These are phyloP conservation scores for Drosophila quadrilineata DNA, from an alignment of 1,140 invertebrate genomes.

Conservation along the genomic window DNA sequence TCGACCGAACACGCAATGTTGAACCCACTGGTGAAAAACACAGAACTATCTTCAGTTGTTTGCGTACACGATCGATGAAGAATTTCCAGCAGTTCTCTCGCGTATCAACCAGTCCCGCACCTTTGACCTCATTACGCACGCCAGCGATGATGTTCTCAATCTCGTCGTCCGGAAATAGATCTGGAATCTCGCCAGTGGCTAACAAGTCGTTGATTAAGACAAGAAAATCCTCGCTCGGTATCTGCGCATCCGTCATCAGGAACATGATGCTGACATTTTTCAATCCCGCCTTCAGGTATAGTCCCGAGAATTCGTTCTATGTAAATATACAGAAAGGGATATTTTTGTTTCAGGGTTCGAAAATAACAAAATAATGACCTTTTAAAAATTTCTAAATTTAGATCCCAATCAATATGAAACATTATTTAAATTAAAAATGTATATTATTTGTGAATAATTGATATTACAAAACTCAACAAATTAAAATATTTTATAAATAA, in stretches of 20 bases:
- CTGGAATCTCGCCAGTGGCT: constrained; percentile 96
- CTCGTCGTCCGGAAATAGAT: constrained; percentile 97
- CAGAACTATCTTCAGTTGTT: constrained; percentile 94
- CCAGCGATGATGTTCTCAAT: constrained; percentile 96
- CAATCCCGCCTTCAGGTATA: constrained; percentile 95
- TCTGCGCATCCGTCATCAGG: constrained; percentile 97
- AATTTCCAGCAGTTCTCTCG: constrained; percentile 99
- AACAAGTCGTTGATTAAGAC: constrained; percentile 98
- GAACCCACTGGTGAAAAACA: constrained; percentile 97
- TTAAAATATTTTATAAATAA: too few relatives aligned
- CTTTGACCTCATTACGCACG: constrained; percentile 93
- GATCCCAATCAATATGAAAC: too few relatives aligned
- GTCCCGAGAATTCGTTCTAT: constrained; percentile 89
- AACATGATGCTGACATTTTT: constrained; percentile 98
- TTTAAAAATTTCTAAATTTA: too few relatives aligned
- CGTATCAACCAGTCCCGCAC: constrained; percentile 92
- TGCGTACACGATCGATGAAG: constrained; percentile 96
- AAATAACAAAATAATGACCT: too few relatives aligned
- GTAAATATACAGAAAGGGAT: neutral
- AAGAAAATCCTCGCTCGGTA: constrained; percentile 96
- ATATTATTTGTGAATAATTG: too few relatives aligned
- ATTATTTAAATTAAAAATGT: too few relatives aligned
- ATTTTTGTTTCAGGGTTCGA: too few relatives aligned
- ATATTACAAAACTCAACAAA: too few relatives aligned
- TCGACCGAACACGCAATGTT: constrained; percentile 92